Percentiles rank a stretch among this genome's conserved stretches.
These are phyloP conservation scores for Galerucella calmariensis DNA, from an alignment of 2,888 invertebrate genomes.

Conservation along the genomic window DNA sequence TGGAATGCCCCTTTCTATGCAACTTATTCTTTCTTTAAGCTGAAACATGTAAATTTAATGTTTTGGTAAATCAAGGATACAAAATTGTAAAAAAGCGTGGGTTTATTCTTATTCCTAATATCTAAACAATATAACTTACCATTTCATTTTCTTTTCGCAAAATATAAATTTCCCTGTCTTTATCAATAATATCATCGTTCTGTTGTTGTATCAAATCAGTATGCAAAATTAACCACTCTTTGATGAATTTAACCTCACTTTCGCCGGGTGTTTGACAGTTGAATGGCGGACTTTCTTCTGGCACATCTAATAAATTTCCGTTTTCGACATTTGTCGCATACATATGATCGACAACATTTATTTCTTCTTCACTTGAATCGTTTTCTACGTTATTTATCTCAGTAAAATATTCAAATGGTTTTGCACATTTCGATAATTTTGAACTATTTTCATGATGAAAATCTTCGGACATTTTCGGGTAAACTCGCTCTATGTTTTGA, in stretches of 20 bases:
- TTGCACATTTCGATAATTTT: conserved; percentile 57
- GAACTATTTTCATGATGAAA: conserved; percentile 60
- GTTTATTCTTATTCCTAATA: conserved; percentile 8
- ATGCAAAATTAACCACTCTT: conserved; percentile 84
- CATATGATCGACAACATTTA: conserved; percentile 76
- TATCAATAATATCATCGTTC: conserved; percentile 82
- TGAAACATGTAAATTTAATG: conserved; percentile 42
- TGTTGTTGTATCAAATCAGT: conserved; percentile 91
- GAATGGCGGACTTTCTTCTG: conserved; percentile 36
- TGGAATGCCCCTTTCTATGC: conserved; percentile 73
- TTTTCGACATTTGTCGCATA: conserved; percentile 71
- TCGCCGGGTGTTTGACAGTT: conserved; percentile 60
- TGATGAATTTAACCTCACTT: conserved; percentile 76
- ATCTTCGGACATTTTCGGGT: conserved; percentile 66
- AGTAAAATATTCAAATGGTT: conserved; percentile 54
- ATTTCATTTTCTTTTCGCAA: conserved; percentile 83
- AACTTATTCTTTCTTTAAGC: conserved; percentile 70
- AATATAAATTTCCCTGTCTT: conserved; percentile 80
- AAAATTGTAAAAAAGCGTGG: conserved; percentile 5
- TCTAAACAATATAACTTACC: conserved; percentile 66
- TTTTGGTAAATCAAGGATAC: neutral
- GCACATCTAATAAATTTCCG: conserved; percentile 46
- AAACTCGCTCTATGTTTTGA: conserved; percentile 63
- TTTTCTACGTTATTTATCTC: conserved; percentile 44
- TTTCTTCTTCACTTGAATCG: conserved; percentile 39